phyloP scores from a whole-genome alignment of 2,888 invertebrate genomes.

The Melieria omissa region DNA sequence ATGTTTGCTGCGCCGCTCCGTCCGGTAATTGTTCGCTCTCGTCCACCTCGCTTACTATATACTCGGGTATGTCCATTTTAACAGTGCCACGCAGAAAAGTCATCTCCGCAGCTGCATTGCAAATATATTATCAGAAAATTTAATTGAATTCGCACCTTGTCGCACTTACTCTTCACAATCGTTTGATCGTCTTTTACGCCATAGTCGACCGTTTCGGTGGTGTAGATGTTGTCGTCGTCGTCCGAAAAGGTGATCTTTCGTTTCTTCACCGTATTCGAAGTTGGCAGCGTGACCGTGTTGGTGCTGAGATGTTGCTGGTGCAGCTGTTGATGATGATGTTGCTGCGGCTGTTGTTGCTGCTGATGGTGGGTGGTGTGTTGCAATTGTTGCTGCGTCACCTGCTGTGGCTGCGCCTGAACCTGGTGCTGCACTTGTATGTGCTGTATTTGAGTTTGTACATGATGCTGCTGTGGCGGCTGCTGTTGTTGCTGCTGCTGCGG shows the following conservation, averaged over 20 bases:
- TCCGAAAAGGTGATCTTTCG: slow-evolving; percentile 66
- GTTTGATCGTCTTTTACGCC: slow-evolving; percentile 60
- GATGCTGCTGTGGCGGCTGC: slow-evolving; percentile 53
- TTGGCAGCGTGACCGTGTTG: slow-evolving; percentile 55
- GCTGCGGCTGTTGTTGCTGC: slow-evolving; percentile 35
- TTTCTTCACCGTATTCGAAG: slow-evolving; percentile 53
- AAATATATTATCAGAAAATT: not conserved
- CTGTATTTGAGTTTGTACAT: slow-evolving; percentile 61
- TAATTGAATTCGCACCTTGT: slow-evolving; percentile 10
- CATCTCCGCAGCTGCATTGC: slow-evolving; percentile 63
- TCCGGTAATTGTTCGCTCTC: slow-evolving; percentile 59
- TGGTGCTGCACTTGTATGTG: slow-evolving; percentile 61
- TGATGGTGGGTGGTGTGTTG: slow-evolving; percentile 36
- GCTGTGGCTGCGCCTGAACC: slow-evolving; percentile 38
- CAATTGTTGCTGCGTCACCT: slow-evolving; percentile 37
- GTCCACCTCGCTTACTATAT: slow-evolving; percentile 67
- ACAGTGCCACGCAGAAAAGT: slow-evolving; percentile 67
- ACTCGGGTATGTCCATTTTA: slow-evolving; percentile 71
- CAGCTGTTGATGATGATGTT: slow-evolving; percentile 46
- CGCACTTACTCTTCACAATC: slow-evolving; percentile 60
- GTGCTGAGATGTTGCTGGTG: slow-evolving; percentile 50
- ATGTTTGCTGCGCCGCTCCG: slow-evolving; percentile 59
- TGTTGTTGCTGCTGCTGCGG: slow-evolving; percentile 48
- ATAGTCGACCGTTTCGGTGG: slow-evolving; percentile 64
- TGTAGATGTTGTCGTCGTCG: slow-evolving; percentile 65